Percentiles rank a stretch among this genome's conserved stretches.
Evolutionary conservation across 2,888 invertebrate genomes (phyloP).

Genomic region (Oxystoma pomonae): DNA sequence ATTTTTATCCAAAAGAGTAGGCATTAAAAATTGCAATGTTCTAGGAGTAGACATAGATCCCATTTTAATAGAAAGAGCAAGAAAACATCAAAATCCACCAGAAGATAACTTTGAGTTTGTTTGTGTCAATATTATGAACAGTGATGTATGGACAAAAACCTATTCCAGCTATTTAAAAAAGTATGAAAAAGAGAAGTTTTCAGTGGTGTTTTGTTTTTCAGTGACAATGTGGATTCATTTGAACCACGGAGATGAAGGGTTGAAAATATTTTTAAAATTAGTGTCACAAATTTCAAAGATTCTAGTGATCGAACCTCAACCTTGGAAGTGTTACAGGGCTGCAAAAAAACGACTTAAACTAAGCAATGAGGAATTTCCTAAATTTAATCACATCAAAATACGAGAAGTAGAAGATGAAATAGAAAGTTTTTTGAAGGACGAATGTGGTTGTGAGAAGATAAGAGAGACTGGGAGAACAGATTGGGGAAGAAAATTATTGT

Average conservation of each 20-base stretch:
- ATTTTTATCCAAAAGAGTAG: slow-evolving; percentile 50
- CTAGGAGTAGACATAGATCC: slow-evolving; percentile 76
- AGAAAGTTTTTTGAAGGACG: slow-evolving; percentile 50
- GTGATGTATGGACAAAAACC: slow-evolving; percentile 9
- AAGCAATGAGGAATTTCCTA: slow-evolving; percentile 56
- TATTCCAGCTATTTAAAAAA: slow-evolving; percentile 46
- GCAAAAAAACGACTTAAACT: slow-evolving; percentile 70
- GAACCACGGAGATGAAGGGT: slow-evolving; percentile 73
- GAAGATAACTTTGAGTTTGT: slow-evolving; percentile 52
- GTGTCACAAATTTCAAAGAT: slow-evolving; percentile 53
- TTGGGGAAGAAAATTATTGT: slow-evolving; percentile 67
- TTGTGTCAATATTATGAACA: slow-evolving; percentile 58
- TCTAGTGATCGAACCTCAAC: slow-evolving; percentile 76
- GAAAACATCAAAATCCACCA: slow-evolving; percentile 50
- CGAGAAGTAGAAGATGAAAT: slow-evolving; percentile 60
- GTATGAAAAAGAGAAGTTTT: slow-evolving; percentile 52
- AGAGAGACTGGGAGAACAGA: slow-evolving; percentile 57
- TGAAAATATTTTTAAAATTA: slow-evolving; percentile 58
- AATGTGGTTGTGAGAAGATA: slow-evolving; percentile 51
- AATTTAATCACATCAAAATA: slow-evolving; percentile 57
- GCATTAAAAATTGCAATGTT: slow-evolving; percentile 46
- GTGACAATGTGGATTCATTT: slow-evolving; percentile 90
- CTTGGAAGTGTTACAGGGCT: slow-evolving; percentile 78
- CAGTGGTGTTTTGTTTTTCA: slow-evolving; percentile 74
- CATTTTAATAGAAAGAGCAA: slow-evolving; percentile 63